Percentiles rank a stretch among this genome's conserved stretches.
Evolutionary conservation across 1,140 invertebrate genomes (phyloP).

Genomic region (Rhynchophorus ferrugineus): DNA sequence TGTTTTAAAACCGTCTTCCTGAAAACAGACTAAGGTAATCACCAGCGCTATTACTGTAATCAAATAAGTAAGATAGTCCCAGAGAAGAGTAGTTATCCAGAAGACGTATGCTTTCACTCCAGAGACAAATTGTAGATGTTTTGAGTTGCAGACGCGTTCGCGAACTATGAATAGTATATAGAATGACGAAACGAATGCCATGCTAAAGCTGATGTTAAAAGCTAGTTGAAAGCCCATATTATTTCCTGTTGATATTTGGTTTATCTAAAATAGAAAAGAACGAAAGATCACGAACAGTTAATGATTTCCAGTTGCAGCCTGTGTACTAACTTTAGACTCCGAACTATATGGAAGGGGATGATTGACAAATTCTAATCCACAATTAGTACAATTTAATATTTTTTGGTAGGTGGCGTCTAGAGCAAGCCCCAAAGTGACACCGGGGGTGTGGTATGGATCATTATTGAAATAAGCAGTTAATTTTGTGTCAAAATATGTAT

Average conservation of each 20-base stretch:
- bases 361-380: slow-evolving; percentile 54
- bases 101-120: slow-evolving; percentile 63
- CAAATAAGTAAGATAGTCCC: slow-evolving; percentile 63
- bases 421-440: slow-evolving; percentile 27
- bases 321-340: slow-evolving; percentile 32
- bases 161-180: slow-evolving; percentile 64
- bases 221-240: slow-evolving; percentile 53
- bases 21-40: slow-evolving; percentile 48
- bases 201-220: slow-evolving; percentile 56
- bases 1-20: slow-evolving; percentile 48
- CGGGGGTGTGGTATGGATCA: slow-evolving; percentile 59
- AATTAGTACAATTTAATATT: slow-evolving; percentile 37
- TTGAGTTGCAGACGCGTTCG: slow-evolving; percentile 50
- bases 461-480: slow-evolving; percentile 53
- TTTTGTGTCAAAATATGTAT: slow-evolving; percentile 12
- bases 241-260: slow-evolving; percentile 52
- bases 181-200: slow-evolving; percentile 67
- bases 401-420: slow-evolving; percentile 30
- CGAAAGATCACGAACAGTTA: not conserved
- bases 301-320: too few species aligned
- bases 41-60: slow-evolving; percentile 47
- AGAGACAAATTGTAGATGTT: slow-evolving; percentile 65
- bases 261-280: slow-evolving; percentile 45
- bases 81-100: slow-evolving; percentile 63
- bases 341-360: slow-evolving; percentile 55